These are phyloP conservation scores for Melieria crassipennis DNA, from an alignment of 2,888 invertebrate species.

Conservation along the genomic window DNA sequence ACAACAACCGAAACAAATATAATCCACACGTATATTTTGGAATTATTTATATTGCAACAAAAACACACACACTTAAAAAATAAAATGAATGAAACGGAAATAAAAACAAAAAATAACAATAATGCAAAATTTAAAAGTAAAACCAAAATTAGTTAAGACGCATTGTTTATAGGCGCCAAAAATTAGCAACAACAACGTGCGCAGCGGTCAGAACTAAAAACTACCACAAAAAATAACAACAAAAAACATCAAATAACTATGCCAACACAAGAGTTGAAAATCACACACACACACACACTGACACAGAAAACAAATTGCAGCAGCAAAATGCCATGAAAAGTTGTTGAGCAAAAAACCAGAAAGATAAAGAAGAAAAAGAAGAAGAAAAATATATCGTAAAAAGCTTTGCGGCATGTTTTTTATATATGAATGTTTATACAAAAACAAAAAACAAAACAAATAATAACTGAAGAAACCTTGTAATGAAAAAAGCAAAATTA, in stretches of 20 bases:
- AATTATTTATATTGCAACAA: constrained; percentile 27
- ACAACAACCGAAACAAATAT: constrained; percentile 36
- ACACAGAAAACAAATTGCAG: constrained; percentile 35
- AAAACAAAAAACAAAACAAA: constrained; percentile 46
- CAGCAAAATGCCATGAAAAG: constrained; percentile 23
- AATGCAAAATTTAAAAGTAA: constrained; percentile 20
- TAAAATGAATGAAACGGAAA: constrained; percentile 37
- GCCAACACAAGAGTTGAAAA: too few species aligned
- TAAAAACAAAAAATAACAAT: background rate
- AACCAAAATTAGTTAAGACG: constrained; percentile 42
- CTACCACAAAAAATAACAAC: constrained; percentile 35
- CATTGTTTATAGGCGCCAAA: constrained; percentile 40
- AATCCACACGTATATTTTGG: constrained; percentile 32
- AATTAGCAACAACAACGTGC: too few species aligned
- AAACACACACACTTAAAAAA: constrained; percentile 17
- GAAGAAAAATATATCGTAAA: constrained; percentile 28
- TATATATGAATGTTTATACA: constrained; percentile 38
- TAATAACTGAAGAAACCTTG: constrained; percentile 40
- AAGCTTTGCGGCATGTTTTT: constrained; percentile 33
- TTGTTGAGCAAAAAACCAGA: constrained; percentile 33
- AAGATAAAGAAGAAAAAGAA: constrained; percentile 32
- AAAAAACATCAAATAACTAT: constrained; percentile 28
- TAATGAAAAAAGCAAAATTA: constrained; percentile 23
- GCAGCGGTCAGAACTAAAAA: too few species aligned
- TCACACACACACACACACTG: constrained; percentile 38